Conservation (phyloP, 2,797 vertebrate species). For the Enteromius paludinosus region DNA sequence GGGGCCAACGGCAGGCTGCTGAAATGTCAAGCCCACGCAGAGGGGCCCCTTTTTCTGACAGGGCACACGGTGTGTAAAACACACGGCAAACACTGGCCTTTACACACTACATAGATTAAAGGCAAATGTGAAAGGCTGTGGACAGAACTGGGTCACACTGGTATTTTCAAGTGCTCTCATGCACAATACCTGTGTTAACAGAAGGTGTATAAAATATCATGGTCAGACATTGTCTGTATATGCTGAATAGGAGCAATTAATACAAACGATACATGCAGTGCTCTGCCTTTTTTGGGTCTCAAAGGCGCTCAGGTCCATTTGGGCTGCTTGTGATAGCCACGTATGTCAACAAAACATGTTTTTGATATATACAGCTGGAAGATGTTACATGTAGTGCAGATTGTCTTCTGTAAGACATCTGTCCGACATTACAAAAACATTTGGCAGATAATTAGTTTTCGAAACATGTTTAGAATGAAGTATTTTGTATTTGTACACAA, state of each 20-base stretch:
- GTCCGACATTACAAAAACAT: constrained; percentile 3
- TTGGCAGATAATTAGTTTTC: not conserved
- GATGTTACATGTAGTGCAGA: not conserved
- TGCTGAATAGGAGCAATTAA: not conserved
- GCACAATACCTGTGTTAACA: not conserved
- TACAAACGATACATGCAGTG: not conserved
- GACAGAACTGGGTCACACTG: constrained; percentile 34
- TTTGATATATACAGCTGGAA: not conserved
- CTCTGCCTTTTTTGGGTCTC: not conserved
- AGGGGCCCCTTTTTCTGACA: constrained; percentile 56
- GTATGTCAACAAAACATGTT: not conserved
- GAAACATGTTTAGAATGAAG: not conserved
- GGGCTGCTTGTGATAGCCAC: not conserved
- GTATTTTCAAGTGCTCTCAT: not conserved
- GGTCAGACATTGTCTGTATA: not conserved
- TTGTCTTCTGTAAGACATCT: constrained; percentile 1
- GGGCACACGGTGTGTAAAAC: constrained; percentile 52
- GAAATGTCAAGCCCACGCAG: constrained; percentile 58
- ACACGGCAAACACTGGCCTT: constrained; percentile 47
- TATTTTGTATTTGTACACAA: not conserved
- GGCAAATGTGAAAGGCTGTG: constrained; percentile 41
- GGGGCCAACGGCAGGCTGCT: constrained; percentile 34
- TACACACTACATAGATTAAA: constrained; percentile 35
- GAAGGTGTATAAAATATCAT: not conserved
- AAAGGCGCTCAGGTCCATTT: not conserved